Percentiles rank a stretch among this genome's conserved stretches.
phyloP scores from a whole-genome alignment of 2,888 invertebrate species.

The Caenorhabditis sp. region DNA sequence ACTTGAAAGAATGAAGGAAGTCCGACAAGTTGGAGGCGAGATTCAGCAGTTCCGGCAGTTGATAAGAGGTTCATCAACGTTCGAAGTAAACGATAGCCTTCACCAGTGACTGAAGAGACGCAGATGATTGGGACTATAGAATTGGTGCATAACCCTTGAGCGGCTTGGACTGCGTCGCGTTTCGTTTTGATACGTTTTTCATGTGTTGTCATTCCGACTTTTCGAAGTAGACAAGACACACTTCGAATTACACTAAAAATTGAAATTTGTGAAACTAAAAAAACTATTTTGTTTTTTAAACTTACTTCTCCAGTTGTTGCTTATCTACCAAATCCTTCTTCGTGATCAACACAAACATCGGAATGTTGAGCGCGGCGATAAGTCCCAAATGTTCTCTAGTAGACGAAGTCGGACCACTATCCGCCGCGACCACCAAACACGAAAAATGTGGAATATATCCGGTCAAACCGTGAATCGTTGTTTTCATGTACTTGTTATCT shows the following conservation, averaged over 20 bases:
- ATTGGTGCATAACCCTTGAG: conserved; percentile 76
- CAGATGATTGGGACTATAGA: conserved; percentile 73
- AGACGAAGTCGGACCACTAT: conserved; percentile 75
- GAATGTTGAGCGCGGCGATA: conserved; percentile 75
- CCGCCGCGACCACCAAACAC: conserved; percentile 82
- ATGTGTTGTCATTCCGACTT: conserved; percentile 47
- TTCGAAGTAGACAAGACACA: conserved; percentile 43
- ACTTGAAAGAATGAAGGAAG: conserved; percentile 80
- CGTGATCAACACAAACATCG: conserved; percentile 90
- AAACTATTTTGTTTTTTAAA: no score
- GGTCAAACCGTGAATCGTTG: conserved; percentile 87
- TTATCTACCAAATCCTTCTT: conserved; percentile 85
- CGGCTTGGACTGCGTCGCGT: conserved; percentile 75
- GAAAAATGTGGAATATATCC: conserved; percentile 71
- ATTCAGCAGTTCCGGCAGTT: conserved; percentile 44
- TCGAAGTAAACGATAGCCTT: conserved; percentile 76
- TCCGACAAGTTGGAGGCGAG: conserved; percentile 42
- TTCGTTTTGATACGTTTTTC: conserved; percentile 53
- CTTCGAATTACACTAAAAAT: conserved; percentile 43
- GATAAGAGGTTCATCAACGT: conserved; percentile 81
- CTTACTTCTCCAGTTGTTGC: conserved; percentile 70
- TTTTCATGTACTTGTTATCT: conserved; percentile 91
- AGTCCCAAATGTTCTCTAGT: conserved; percentile 91
- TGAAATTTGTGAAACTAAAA: not conserved
- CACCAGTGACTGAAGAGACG: conserved; percentile 89